Base-by-base conservation (phyloP, 2,888 invertebrate species). In the Trichogramma dendrolimi region DNA sequence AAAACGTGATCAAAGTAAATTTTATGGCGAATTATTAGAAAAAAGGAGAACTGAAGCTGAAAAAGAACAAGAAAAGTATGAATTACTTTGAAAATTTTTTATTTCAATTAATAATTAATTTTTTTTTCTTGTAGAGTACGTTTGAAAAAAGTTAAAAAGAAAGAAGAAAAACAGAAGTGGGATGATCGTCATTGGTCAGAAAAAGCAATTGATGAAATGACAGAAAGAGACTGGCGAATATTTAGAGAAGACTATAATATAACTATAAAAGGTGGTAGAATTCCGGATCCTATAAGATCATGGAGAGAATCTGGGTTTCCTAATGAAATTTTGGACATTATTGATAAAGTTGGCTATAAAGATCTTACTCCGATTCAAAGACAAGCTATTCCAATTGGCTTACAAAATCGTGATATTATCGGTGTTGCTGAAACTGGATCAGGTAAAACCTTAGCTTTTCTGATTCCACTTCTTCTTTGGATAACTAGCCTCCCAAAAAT, bases 161-260 rank as follows among this genome's bases (percentile, higher is more conserved):
- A 94, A 79, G 98, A 99, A 81, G 98, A 97, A 68, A 98, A 98
- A 81, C 96, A 96, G 75, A 91, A 94, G 74, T 98, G 95, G 94
- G 99, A 99, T 80, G 98, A 99, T 78, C 86, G 99, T 5, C 99
- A 99, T 79, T 99, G 99, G 99, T 91, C 93, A 4, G 96, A 98
- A 74, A 99, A 99, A 78, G 88, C 88, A 7, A 81, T 90, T 0
- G 87, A 89, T 57, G 96, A 98, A 80, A 99, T 99, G 99, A 94
- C 93, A 0, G 98, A 99, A 79, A 85, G 99, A 72, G 99, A 99
- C 83, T 99, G 99, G 99, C 87, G 99, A 79, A 99, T 99, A 73
- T 99, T 99, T 79, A 86, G 97, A 67, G 99, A 99, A 80, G 99
- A 99, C 81, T 99, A 96, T 79, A 99, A 96, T 76, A 97, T 99